Evolutionary conservation across 2,113 vertebrate genomes (phyloP).

Genomic region (Phrynosoma blainvillii): DNA sequence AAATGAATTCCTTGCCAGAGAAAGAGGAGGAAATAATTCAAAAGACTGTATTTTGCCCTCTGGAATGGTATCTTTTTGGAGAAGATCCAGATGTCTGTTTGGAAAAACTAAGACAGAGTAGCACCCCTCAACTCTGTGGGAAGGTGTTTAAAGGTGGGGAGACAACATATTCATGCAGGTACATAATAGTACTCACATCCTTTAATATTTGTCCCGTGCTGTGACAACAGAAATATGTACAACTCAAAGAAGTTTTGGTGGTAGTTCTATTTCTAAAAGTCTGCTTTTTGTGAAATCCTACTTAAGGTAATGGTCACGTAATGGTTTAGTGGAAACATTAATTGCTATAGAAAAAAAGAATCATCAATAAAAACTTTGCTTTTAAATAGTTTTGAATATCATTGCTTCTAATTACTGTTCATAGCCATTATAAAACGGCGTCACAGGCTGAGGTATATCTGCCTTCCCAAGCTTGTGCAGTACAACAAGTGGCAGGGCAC

Average conservation of each 20-base stretch:
- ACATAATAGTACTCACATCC: constrained; percentile 28
- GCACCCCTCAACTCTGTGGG: constrained; percentile 91
- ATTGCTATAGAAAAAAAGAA: background rate
- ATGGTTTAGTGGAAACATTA: background rate
- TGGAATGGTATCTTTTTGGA: constrained; percentile 93
- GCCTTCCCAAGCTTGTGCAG: background rate
- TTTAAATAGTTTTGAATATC: background rate
- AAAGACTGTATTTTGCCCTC: constrained; percentile 80
- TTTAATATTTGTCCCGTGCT: background rate
- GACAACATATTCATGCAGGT: constrained; percentile 99
- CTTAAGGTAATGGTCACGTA: background rate
- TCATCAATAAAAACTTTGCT: background rate
- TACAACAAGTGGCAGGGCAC: background rate
- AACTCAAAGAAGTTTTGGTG: background rate
- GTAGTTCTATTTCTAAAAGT: background rate
- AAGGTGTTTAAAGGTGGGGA: constrained; percentile 97
- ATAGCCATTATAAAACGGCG: background rate
- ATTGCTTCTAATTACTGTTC: background rate
- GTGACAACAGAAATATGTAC: background rate
- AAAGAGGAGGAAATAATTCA: constrained; percentile 87
- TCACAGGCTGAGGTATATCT: background rate
- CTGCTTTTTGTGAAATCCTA: background rate
- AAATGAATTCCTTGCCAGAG: constrained; percentile 80
- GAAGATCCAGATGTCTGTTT: constrained; percentile 88
- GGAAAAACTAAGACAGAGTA: constrained; percentile 88